Percentiles rank a stretch among this genome's conserved stretches.
Evolutionary conservation across 2,113 vertebrate species (phyloP).

Genomic region (Charadrius vociferus): DNA sequence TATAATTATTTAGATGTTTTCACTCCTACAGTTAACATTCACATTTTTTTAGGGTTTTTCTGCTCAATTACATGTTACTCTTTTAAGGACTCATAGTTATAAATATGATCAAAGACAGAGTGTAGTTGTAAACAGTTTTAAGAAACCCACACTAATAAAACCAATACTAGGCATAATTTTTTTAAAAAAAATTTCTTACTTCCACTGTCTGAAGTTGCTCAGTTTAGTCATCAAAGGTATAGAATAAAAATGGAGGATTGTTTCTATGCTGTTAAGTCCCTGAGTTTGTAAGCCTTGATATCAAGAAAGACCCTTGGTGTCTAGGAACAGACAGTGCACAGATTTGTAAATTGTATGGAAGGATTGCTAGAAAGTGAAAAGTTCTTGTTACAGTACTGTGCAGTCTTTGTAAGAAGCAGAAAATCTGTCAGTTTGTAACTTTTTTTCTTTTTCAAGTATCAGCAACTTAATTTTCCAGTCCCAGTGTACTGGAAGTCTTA

Average conservation of each 20-base stretch:
- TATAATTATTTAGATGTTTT: neutral
- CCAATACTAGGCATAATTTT: neutral
- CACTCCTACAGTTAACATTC: neutral
- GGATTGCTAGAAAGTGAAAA: neutral
- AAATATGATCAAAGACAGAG: neutral
- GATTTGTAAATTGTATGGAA: neutral
- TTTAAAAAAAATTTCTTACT: neutral
- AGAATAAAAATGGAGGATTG: neutral
- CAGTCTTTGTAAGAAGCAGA: neutral
- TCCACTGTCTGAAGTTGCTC: neutral
- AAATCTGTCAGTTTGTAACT: neutral
- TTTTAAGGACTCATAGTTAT: neutral
- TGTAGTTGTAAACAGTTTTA: neutral
- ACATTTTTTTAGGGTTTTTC: neutral
- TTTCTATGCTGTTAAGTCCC: neutral
- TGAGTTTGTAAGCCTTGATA: neutral
- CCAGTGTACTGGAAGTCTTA: neutral
- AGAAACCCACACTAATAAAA: neutral
- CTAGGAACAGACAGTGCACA: neutral
- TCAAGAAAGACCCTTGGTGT: neutral
- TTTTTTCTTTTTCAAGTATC: neutral
- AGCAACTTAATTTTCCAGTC: neutral
- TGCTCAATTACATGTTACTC: neutral
- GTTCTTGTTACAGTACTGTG: neutral
- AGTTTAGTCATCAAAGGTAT: neutral